Evolutionary conservation across 1,140 invertebrate species (phyloP).

Genomic region (Maconellicoccus hirsutus): DNA sequence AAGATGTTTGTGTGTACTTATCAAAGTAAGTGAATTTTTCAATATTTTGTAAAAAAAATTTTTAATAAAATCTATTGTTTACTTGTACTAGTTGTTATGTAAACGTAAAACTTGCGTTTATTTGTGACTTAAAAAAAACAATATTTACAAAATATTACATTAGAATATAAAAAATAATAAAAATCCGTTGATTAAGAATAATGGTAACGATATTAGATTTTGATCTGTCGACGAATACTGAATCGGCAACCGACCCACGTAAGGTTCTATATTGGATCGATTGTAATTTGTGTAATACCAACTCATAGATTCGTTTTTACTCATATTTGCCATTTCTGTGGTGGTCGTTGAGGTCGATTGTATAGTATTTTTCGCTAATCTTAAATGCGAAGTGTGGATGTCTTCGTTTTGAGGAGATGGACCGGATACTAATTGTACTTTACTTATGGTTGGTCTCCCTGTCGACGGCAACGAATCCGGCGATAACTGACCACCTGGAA

Average conservation of each 20-base stretch:
- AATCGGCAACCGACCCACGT: slow-evolving; percentile 36
- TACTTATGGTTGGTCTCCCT: slow-evolving; percentile 48
- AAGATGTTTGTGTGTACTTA: too few relatives aligned
- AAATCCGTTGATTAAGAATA: slow-evolving; percentile 11
- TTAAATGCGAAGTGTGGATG: slow-evolving; percentile 28
- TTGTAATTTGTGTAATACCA: slow-evolving; percentile 74
- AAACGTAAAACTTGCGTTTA: too few relatives aligned
- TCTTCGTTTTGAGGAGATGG: slow-evolving; percentile 28
- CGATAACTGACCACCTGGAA: slow-evolving; percentile 45
- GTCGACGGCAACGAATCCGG: slow-evolving; percentile 28
- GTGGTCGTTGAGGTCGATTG: slow-evolving; percentile 27
- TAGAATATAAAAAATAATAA: slow-evolving; percentile 17
- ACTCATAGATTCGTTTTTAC: slow-evolving; percentile 40
- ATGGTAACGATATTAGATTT: slow-evolving; percentile 12
- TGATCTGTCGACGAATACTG: not conserved
- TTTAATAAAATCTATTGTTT: too few relatives aligned
- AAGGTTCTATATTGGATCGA: slow-evolving; percentile 52
- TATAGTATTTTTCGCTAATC: slow-evolving; percentile 29
- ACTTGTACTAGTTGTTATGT: too few relatives aligned
- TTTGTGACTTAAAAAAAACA: too few relatives aligned
- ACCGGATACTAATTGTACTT: slow-evolving; percentile 42
- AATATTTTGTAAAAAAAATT: too few relatives aligned
- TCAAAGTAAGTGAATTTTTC: not conserved
- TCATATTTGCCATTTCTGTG: slow-evolving; percentile 29
- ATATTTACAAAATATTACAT: not conserved